phyloP scores from a whole-genome alignment of 2,888 invertebrate genomes.

The Drosophila koepferae region DNA sequence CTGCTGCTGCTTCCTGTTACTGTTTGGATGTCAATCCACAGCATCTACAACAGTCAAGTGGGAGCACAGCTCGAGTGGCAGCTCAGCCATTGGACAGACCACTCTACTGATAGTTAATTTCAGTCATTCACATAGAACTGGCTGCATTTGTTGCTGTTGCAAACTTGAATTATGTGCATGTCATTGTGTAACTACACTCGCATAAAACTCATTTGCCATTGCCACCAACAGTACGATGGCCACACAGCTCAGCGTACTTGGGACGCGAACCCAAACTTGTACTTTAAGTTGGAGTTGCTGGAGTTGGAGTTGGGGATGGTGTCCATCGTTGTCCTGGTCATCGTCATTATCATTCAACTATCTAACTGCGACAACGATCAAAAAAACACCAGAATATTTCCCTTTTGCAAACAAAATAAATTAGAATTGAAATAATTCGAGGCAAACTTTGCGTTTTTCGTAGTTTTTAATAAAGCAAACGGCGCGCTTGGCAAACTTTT shows the following conservation, averaged over 20 bases:
- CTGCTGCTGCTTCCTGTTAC: constrained; percentile 20
- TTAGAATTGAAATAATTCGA: constrained; percentile 80
- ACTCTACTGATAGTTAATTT: constrained; percentile 71
- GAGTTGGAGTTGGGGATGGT: constrained; percentile 2
- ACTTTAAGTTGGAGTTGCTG: constrained; percentile 13
- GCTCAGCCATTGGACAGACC: constrained; percentile 19
- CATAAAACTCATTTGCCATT: constrained; percentile 78
- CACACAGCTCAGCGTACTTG: constrained; percentile 1
- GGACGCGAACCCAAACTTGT: background rate
- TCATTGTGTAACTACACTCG: constrained; percentile 72
- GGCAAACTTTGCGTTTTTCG: constrained; percentile 66
- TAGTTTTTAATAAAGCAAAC: constrained; percentile 80
- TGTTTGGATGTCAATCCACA: constrained; percentile 53
- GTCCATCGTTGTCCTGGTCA: constrained; percentile 20
- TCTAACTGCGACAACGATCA: constrained; percentile 78
- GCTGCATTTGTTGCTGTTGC: constrained; percentile 69
- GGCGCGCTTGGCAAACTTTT: constrained; percentile 69
- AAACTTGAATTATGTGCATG: constrained; percentile 79
- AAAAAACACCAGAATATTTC: constrained; percentile 69
- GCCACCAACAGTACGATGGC: constrained; percentile 25
- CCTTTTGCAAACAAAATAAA: constrained; percentile 77
- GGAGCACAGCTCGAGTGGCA: constrained; percentile 24
- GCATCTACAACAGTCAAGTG: constrained; percentile 44
- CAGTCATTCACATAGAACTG: constrained; percentile 68
- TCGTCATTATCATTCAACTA: constrained; percentile 74